These are phyloP conservation scores for Seira musarum DNA, from an alignment of 2,888 invertebrate genomes.

Conservation along the genomic window DNA sequence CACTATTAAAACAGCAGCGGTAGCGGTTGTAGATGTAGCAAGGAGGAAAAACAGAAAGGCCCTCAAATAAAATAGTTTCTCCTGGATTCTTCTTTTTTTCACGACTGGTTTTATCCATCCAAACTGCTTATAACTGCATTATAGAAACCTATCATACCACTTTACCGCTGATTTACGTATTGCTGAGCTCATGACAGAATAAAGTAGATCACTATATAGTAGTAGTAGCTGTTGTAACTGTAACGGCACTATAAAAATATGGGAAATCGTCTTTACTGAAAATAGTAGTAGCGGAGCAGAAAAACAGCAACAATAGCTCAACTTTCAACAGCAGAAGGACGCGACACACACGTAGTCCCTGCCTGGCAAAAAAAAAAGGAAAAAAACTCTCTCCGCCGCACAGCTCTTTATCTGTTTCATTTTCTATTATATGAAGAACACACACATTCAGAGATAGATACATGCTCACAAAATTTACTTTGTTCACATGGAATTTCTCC, in stretches of 20 bases:
- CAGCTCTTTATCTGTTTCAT: not conserved
- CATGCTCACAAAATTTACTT: conserved; percentile 5
- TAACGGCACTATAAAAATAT: not conserved
- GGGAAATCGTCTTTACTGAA: not conserved
- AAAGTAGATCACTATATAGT: conserved; percentile 52
- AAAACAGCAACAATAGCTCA: conserved; percentile 55
- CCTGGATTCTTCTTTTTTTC: conserved; percentile 30
- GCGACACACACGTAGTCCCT: not conserved
- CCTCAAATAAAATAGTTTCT: conserved; percentile 53
- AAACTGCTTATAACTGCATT: conserved; percentile 57
- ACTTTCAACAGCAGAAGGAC: conserved; percentile 20
- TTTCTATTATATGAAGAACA: no score
- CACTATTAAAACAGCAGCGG: conserved; percentile 12
- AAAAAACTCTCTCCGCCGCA: not conserved
- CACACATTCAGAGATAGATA: not conserved
- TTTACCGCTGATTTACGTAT: conserved; percentile 56
- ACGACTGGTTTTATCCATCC: conserved; percentile 33
- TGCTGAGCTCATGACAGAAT: conserved; percentile 53
- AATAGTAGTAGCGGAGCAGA: conserved; percentile 24
- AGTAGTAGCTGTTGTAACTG: not conserved
- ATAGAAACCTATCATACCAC: conserved; percentile 57
- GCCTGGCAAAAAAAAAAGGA: no score
- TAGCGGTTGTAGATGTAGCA: not conserved
- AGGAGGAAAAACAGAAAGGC: conserved; percentile 38
- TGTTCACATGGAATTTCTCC: conserved; percentile 27